Evolutionary conservation across 2,797 vertebrate species (phyloP), one percentile per base, ranked within the genome.

Genomic region (Salmo trutta): DNA sequence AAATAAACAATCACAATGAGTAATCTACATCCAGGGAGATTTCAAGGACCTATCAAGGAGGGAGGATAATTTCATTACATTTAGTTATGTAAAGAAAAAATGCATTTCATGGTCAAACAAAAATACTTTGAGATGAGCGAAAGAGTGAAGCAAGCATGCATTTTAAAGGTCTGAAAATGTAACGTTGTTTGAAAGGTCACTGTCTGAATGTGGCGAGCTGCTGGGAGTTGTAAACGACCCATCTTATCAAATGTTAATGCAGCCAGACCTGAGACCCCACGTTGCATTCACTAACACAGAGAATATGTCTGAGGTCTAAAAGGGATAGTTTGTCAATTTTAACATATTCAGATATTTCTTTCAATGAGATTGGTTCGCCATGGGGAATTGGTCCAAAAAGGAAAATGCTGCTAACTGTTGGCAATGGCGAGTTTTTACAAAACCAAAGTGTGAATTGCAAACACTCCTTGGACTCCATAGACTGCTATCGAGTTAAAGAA

Each of bases 201-300:
- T 90, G 92, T 93, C 93, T 93, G 92, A 90, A 88, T 89, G 88
- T 90, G 86, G 86, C 87, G 88, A 91, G 92, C 93, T 92, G 90
- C 91, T 93, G 94, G 93, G 93, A 95, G 91, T 93, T 93, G 93
- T 94, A 95, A 95, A 94, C 88, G 91, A 93, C 90, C 92, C 91
- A 92, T 89, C 93, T 94, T 94, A 95, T 94, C 93, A 94, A 94
- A 95, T 95, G 94, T 94, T 95, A 95, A 95, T 94, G 93, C 92
- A 91, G 91, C 91, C 91, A 93, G 91, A 73, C 71, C 71, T 52
- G 21, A 51, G 41, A 88, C 91, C 90, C 85, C 83, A 81, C 89
- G 89, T 93, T 87, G 90, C 88, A 88, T 70, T 81, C 87, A 83
- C 88, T 85, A 83, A 84, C 82, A 36, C 76, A 77, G 74, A 86